Conservation (phyloP, 2,113 vertebrate species). For the Oreocharis arfaki region DNA sequence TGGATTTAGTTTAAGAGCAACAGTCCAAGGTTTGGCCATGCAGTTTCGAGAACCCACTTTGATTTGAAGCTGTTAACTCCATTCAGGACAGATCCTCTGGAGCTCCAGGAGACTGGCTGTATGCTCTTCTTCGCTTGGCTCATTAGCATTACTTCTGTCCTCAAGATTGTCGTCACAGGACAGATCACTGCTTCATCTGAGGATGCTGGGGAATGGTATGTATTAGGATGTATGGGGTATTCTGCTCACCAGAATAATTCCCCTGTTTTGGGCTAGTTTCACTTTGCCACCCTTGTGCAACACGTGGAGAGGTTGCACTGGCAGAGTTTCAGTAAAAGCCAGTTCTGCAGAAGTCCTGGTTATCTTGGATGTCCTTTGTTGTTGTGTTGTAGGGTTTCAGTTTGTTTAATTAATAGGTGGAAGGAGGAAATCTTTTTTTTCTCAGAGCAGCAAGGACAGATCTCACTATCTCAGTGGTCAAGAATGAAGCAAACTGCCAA, state of each 20-base stretch:
- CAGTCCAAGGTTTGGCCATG: background rate
- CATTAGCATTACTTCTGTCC: background rate
- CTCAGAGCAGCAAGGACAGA: background rate
- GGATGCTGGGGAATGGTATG: background rate
- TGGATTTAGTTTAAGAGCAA: background rate
- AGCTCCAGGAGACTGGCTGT: background rate
- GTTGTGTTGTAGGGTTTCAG: background rate
- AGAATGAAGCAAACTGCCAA: slow-evolving; percentile 25
- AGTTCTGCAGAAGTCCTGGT: background rate
- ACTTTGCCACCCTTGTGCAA: background rate
- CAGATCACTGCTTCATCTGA: background rate
- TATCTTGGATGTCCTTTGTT: background rate
- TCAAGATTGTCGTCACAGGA: background rate
- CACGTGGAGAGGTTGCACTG: background rate
- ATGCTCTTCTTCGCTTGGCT: background rate
- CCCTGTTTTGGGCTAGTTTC: background rate
- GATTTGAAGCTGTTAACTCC: background rate
- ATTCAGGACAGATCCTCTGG: background rate
- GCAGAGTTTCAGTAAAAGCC: background rate
- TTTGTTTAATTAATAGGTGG: background rate
- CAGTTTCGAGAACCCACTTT: background rate
- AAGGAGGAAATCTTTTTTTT: slow-evolving; percentile 1
- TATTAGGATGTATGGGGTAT: background rate
- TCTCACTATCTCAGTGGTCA: slow-evolving; percentile 39
- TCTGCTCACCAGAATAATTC: background rate